Base-by-base conservation (phyloP, 2,797 vertebrate species). In the Loriculus beryllinus region DNA sequence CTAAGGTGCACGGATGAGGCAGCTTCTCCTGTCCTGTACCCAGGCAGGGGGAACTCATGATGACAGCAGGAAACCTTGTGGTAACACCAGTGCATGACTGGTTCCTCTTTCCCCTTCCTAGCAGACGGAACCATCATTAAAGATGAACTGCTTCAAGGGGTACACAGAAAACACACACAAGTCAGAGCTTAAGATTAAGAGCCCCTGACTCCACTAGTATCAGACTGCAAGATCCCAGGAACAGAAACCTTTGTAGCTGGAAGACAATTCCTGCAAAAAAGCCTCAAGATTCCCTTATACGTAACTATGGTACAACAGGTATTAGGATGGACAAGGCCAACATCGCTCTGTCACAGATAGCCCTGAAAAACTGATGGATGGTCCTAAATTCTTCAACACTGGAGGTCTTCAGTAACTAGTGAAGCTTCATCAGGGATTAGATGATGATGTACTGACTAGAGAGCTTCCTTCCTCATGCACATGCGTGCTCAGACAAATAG, bases 341-440 rank as follows among this genome's bases (percentile, higher is more conserved):
- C 7, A 37, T 0, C 23, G 15, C 49, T 71, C 59, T 48, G 40
- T 4, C 40, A 49, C 4, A 31, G 39, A 77, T 2, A 47, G 0
- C 31, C 14, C n/a, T 39, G 33, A 77, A 80, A 18, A 82, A n/a
- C 45, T 37, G 71, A 16, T 6, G 68, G 42, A 28, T 11, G 5
- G 43, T 7, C 40, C 40, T 37, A 8, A 16, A 11, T 33, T 60
- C 17, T 70, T 28, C 42, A 48, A 5, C 12, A 65, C 21, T 57
- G 28, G 10, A 72, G 15, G 9, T 31, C 31, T 43, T 47, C 4
- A 77, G 26, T 6, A 33, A 56, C 59, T 40, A 51, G 29, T 25
- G 37, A 72, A 69, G 29, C 25, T 48, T 31, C 37, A 37, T 6
- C 31, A 37, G 26, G 7, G 26, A 31, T 81, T n/a, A 51, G 35